Evolutionary conservation across 1,140 invertebrate species (phyloP).

Genomic region (Phymastichus coffea): DNA sequence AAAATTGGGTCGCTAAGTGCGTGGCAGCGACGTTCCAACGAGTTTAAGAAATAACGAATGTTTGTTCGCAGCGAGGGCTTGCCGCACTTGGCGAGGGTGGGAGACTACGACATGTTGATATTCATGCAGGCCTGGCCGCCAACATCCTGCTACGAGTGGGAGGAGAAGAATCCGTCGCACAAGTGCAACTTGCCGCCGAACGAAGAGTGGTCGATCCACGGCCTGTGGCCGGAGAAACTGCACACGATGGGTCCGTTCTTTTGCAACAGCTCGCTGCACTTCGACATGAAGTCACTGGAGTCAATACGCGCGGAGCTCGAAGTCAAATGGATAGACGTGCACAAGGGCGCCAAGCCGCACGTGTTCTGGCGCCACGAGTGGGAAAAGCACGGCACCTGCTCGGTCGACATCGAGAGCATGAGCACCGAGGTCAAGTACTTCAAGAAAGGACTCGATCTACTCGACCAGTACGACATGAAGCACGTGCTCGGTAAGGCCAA

Average conservation of each 20-base stretch:
- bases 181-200: slow-evolving; percentile 65
- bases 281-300: slow-evolving; percentile 61
- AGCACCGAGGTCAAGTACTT: slow-evolving; percentile 76
- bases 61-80: too few relatives aligned
- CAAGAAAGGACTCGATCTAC: slow-evolving; percentile 64
- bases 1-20: too few relatives aligned
- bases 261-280: slow-evolving; percentile 68
- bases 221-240: slow-evolving; percentile 77
- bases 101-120: slow-evolving; percentile 72
- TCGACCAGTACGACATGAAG: slow-evolving; percentile 65
- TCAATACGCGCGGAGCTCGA: slow-evolving; percentile 64
- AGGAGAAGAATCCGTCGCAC: slow-evolving; percentile 59
- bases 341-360: slow-evolving; percentile 60
- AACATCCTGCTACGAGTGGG: slow-evolving; percentile 73
- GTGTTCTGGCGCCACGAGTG: slow-evolving; percentile 82
- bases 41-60: too few relatives aligned
- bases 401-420: slow-evolving; percentile 61
- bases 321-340: slow-evolving; percentile 73
- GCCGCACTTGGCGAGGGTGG: background rate
- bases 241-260: slow-evolving; percentile 67
- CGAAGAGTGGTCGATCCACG: slow-evolving; percentile 77
- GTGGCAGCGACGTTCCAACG: too few relatives aligned
- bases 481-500: slow-evolving; percentile 59
- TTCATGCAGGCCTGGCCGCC: slow-evolving; percentile 81
- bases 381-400: slow-evolving; percentile 83